A percentile compares a stretch with the other conserved stretches of the same genome.
Conservation (phyloP, 2,888 invertebrate species). For the Acanthosepion esculentum region DNA sequence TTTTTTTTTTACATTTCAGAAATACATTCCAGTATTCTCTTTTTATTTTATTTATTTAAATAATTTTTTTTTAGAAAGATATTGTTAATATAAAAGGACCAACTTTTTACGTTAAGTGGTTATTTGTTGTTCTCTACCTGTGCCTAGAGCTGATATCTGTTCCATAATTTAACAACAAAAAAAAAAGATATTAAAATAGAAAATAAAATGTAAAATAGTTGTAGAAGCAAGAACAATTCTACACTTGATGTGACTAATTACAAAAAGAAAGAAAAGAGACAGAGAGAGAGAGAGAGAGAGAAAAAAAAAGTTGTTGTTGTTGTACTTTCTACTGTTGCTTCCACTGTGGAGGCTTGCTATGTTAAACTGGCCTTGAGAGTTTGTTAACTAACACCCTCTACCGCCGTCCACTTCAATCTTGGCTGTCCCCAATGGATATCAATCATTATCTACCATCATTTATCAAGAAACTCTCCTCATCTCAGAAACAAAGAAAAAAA, state of each 20-base stretch:
- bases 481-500: background rate
- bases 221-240: background rate
- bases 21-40: background rate
- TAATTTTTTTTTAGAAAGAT: background rate
- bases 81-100: background rate
- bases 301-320: background rate
- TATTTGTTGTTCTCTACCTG: background rate
- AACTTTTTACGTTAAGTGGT: background rate
- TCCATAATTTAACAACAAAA: background rate
- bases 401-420: background rate
- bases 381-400: background rate
- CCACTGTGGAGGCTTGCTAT: background rate
- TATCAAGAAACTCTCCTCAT: background rate
- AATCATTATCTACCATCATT: background rate
- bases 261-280: background rate
- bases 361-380: background rate
- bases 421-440: background rate
- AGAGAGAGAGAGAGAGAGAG: too few species aligned
- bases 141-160: background rate
- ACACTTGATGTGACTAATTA: background rate
- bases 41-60: background rate
- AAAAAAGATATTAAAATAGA: background rate
- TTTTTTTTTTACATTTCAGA: background rate
- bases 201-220: background rate
- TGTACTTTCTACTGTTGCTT: slow-evolving; percentile 13